Percentiles rank a stretch among this genome's conserved stretches.
Evolutionary conservation across 2,113 vertebrate genomes (phyloP).

Genomic region (Baryphthengus martii): DNA sequence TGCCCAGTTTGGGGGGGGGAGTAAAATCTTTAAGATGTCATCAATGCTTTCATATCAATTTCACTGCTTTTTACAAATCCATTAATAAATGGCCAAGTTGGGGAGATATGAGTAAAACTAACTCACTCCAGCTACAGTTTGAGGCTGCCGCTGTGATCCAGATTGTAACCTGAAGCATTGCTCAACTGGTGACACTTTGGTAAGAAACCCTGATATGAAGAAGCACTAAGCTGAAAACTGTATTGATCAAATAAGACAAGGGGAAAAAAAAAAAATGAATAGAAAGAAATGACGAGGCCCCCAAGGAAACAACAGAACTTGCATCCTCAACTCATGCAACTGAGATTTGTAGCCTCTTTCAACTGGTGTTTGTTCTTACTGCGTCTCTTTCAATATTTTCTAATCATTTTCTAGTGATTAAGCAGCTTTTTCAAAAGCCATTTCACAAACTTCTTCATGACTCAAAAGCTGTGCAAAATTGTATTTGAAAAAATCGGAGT

Average conservation of each 20-base stretch:
- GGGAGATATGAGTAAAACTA: background rate
- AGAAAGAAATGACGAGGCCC: background rate
- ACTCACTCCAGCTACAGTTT: background rate
- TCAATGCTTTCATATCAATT: background rate
- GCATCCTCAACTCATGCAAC: background rate
- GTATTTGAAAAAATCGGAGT: background rate
- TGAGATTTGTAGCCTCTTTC: background rate
- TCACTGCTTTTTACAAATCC: background rate
- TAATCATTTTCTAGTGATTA: background rate
- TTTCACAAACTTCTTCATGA: background rate
- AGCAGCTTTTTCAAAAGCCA: background rate
- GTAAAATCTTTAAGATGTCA: background rate
- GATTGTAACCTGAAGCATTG: background rate
- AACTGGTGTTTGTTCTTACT: background rate
- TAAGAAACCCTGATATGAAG: background rate
- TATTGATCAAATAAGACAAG: background rate
- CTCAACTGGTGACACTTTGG: background rate
- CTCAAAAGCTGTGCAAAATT: background rate
- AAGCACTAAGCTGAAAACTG: background rate
- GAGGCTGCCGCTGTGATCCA: background rate
- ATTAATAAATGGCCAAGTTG: background rate
- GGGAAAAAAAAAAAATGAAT: background rate
- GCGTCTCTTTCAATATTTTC: background rate
- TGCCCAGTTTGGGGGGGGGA: background rate
- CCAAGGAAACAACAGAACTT: background rate